phyloP scores from a whole-genome alignment of 1,140 invertebrate species.

The Goniozus legneri region DNA sequence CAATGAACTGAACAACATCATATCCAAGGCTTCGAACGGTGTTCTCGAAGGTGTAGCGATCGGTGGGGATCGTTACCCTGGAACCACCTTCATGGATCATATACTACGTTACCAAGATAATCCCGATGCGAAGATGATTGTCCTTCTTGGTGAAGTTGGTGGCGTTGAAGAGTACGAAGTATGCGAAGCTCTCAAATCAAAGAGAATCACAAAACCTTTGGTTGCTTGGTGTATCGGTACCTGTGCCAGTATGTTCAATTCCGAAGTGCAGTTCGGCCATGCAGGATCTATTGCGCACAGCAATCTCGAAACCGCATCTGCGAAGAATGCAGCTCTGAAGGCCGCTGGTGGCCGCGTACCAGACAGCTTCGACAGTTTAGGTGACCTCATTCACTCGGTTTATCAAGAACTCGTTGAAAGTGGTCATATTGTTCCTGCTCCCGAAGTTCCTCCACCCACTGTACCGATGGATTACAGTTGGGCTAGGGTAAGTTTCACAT shows the following conservation, averaged over 20 bases:
- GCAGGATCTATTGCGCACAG: conserved; percentile 97
- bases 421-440: conserved; percentile 80
- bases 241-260: conserved; percentile 88
- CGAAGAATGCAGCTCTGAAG: conserved; percentile 86
- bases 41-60: conserved; percentile 98
- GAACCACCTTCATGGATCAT: conserved; percentile 98
- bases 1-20: conserved; percentile 98
- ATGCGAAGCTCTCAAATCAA: conserved; percentile 79
- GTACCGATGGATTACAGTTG: conserved; percentile 99
- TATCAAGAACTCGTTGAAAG: conserved; percentile 79
- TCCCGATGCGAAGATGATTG: conserved; percentile 87
- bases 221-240: conserved; percentile 99
- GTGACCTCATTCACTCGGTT: conserved; percentile 68
- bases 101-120: conserved; percentile 81
- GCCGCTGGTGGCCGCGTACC: conserved; percentile 88
- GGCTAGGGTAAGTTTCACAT: conserved; percentile 71
- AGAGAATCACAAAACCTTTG: conserved; percentile 87
- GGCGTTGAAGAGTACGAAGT: conserved; percentile 99
- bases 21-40: conserved; percentile 95
- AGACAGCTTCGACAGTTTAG: conserved; percentile 89
- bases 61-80: conserved; percentile 98
- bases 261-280: conserved; percentile 99
- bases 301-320: conserved; percentile 87
- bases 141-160: conserved; percentile 95
- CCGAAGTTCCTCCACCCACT: conserved; percentile 94